phyloP scores from a whole-genome alignment of 1,140 invertebrate genomes.

The Alviniconcha marisindica region DNA sequence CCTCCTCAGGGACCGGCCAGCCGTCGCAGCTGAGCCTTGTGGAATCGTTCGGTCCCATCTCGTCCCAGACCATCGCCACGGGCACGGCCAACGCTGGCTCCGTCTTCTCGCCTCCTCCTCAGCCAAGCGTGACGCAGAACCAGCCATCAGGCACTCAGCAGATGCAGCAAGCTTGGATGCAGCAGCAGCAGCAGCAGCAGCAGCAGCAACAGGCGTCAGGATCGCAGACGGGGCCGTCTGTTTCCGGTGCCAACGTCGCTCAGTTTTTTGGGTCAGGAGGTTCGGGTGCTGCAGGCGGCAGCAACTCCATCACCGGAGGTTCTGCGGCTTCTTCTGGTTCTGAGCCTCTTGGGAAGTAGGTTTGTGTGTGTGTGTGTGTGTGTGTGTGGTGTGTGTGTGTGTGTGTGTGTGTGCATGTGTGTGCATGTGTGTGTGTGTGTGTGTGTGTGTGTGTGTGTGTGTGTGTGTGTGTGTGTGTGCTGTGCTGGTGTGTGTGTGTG shows the following conservation, averaged over 20 bases:
- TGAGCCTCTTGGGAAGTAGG: too few relatives aligned
- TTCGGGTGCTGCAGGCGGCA: neutral
- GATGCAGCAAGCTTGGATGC: neutral
- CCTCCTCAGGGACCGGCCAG: too few relatives aligned
- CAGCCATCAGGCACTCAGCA: neutral
- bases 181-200: neutral
- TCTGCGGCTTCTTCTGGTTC: too few relatives aligned
- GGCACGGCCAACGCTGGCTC: neutral
- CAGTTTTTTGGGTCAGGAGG: neutral
- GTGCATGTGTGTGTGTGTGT: slow-evolving; percentile 50
- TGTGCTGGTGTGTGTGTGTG: too few relatives aligned
- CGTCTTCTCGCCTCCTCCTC: neutral
- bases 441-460: slow-evolving; percentile 46
- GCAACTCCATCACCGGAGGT: neutral
- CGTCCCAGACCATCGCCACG: neutral
- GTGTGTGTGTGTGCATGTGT: slow-evolving; percentile 37
- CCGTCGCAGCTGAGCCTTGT: neutral
- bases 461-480: too few relatives aligned
- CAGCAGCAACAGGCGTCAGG: neutral
- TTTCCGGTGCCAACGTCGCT: neutral
- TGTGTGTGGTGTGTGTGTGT: slow-evolving; percentile 17
- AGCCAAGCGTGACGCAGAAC: neutral
- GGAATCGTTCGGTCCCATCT: neutral
- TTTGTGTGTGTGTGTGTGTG: too few relatives aligned
- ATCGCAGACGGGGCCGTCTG: too few relatives aligned